phyloP scores from a whole-genome alignment of 1,140 invertebrate species.

The Trichoplusia ni region DNA sequence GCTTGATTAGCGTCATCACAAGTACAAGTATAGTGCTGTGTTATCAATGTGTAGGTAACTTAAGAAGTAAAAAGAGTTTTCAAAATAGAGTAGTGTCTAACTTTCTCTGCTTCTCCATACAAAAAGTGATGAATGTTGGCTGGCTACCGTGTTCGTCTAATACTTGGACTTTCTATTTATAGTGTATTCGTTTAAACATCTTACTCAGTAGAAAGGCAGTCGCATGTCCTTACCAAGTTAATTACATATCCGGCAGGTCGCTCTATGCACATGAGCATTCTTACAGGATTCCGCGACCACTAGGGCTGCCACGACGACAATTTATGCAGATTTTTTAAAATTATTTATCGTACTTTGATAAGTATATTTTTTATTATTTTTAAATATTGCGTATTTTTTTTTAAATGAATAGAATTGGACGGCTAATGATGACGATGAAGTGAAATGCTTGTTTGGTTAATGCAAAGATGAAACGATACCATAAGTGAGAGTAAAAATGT shows the following conservation, averaged over 20 bases:
- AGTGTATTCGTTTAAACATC: neutral
- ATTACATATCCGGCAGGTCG: slow-evolving; percentile 12
- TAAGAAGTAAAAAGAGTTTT: too few relatives aligned
- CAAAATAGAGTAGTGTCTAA: neutral
- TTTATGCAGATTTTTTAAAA: too few relatives aligned
- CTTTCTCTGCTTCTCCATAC: neutral
- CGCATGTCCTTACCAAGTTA: slow-evolving; percentile 21
- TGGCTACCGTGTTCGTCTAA: neutral
- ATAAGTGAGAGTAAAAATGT: too few relatives aligned
- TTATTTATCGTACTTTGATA: too few relatives aligned
- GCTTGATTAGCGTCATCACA: too few relatives aligned
- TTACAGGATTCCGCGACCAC: slow-evolving; percentile 16
- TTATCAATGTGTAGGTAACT: too few relatives aligned
- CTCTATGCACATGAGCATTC: slow-evolving; percentile 1
- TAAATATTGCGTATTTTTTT: too few relatives aligned
- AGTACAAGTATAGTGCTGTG: too few relatives aligned
- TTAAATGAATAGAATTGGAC: too few relatives aligned
- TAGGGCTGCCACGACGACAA: neutral
- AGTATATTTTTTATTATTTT: neutral
- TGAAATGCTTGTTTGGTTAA: too few relatives aligned
- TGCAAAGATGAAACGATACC: too few relatives aligned
- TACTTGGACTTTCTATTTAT: slow-evolving; percentile 2
- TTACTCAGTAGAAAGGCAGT: slow-evolving; percentile 17
- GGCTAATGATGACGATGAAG: too few relatives aligned
- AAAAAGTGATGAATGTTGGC: neutral